Base-by-base conservation (phyloP, 1,140 invertebrate species). In the Limonius californicus region DNA sequence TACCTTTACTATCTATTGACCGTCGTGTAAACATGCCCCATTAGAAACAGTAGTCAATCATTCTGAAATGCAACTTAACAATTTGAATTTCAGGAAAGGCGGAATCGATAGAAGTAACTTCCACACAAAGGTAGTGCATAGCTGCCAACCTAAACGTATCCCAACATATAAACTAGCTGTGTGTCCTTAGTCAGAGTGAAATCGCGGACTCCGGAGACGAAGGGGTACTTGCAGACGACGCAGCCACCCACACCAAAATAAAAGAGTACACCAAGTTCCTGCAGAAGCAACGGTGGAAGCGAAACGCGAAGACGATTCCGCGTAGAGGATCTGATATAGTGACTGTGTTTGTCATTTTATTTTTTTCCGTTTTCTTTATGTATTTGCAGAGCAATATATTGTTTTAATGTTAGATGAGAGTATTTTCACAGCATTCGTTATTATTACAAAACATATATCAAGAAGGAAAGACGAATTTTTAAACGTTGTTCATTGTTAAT, bases 301-400 rank as follows among this genome's bases (percentile, higher is more conserved):
- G 19, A 50, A 9, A 19, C 19, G 14, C 19, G 19, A 7, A 50
- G 8, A 50, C n/a, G 14, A 7, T 50, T 18, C 3, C 8, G 45
- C 45, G 16, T 15, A 12, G 45, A 18, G n/a, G 1, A 50, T 19
- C 27, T 0, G 59, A 66, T 20, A 6, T 60, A 42, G 45, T 68
- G 30, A 61, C 55, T 20, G 39, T 63, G 16, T 35, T 66, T 20
- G 19, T 66, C 12, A 59, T 68, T 64, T 15, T 68, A 50, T 12
- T 68, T 47, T 45, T 68, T 54, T 63, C 62, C 20, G 39, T 68
- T 63, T 30, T 64, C 21, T 66, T 68, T 66, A 56, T 66, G 58
- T 69, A 65, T 63, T 54, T 64, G 32, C 59, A 67, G 47, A 64
- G 54, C 59, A 59, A 64, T 54, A 63, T 68, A 67, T 69, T 56